Evolutionary conservation across 2,888 invertebrate genomes (phyloP), one percentile per base, ranked within the genome.

Genomic region (Drosophila tanythrix): DNA sequence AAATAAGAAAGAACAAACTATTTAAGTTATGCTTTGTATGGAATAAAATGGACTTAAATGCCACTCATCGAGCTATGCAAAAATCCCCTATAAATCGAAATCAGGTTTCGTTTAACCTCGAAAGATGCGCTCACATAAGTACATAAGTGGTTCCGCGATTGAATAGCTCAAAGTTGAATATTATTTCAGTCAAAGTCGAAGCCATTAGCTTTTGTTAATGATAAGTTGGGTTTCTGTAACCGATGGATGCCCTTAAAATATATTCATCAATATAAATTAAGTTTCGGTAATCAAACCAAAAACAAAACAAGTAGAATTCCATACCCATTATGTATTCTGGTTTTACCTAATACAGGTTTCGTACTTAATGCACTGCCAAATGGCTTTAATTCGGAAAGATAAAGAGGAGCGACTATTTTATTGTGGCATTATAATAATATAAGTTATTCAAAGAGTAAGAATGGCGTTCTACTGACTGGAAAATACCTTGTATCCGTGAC

Each of bases 271-370:
- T 29, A 50, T 70, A 51, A 51, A 75, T 75, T 55, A 58, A 51
- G 29, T 62, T 70, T 70, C 18, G 21, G 13, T 3, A 51, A 56
- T 10, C 38, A 27, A 57, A 65, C 18, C 15, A 1, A 38, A 27
- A 38, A 36, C 15, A 15, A 40, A 29, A 18, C 21, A 13, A 38
- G 15, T 10, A 43, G 11, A 53, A 43, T 55, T 25, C 8, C 36
- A 48, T 27, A 33, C 3, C 33, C 10, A 25, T 64, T 21, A 53
- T 35, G 15, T 40, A 66, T 70, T 57, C 73, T 57, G 66, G 66
- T 57, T 66, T 61, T 52, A 40, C 21, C 56, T 31, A 31, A 63
- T 21, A 62, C 70, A 4, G 62, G 71, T 70, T 70, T 70, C 2
- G 1, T n/a, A 4, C 40, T 50, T 25, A 25, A 33, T 10, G 18